Base-by-base conservation (phyloP, 2,113 vertebrate genomes). In the Bucco capensis region DNA sequence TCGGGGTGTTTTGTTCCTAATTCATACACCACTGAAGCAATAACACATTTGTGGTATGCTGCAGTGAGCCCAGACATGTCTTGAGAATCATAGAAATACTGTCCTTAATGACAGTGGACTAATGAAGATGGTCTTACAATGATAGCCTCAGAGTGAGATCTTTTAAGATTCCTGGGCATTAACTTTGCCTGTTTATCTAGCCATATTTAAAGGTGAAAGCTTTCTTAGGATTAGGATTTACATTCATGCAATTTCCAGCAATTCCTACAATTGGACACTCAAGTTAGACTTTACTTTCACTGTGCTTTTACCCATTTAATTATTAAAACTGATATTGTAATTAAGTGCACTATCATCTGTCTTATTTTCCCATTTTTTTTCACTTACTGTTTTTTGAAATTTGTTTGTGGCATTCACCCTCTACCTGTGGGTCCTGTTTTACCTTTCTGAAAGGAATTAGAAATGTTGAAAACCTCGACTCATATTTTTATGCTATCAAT, bases 331-430 rank as follows among this genome's bases (percentile, higher is more conserved):
- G 23, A 42, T 85, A 85, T 72, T 82, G 22, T 33, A 84, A 28
- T 69, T 44, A 72, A 27, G 37, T 83, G 19, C 4, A 10, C 57
- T 33, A 15, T 80, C 4, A 23, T 58, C 47, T 71, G 27, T 44
- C 88, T 46, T 91, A 30, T 57, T 88, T 88, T 82, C 31, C n/a
- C n/a, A n/a, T n/a, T n/a, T n/a, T n/a, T 81, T 83, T 81, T 72
- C 28, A 40, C 3, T 15, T 58, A 50, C 12, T 46, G 3, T 24
- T 75, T 80, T 79, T 70, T 14, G 0, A 8, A 46, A 8, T 42
- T 44, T 3, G 0, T 37, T 30, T 70, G 42, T 23, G 80, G 19
- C 10, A 16, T 65, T 78, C 11, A 14, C 14, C 18, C 75, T 84
- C 53, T 65, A 79, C 28, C 25, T 89, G 13, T 62, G 33, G 1